Base-by-base conservation (phyloP, 1,140 invertebrate genomes). In the Trachymyrmex septentrionalis region DNA sequence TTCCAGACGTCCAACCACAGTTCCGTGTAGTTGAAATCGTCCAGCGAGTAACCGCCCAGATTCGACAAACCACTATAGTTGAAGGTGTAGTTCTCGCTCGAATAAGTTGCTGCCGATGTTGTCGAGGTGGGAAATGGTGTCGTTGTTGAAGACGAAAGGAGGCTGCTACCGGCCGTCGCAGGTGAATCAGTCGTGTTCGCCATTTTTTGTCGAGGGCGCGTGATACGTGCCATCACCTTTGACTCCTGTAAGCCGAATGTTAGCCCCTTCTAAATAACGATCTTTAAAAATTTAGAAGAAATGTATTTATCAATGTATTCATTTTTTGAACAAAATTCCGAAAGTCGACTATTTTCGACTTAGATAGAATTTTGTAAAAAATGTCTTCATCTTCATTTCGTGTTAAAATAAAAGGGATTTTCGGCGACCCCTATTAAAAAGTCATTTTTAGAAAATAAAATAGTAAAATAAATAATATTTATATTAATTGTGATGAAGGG, bases 61-160 rank as follows among this genome's bases (percentile, higher is more conserved):
- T 86, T 92, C 69, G 87, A 77, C 77, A 94, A 88, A 86, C 92
- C 92, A 61, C 82, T 95, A 86, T 94, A 95, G 88, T 95, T 95
- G 87, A 94, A 94, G 87, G 92, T 92, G 72, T 95, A 96, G 91
- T 94, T 94, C 92, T 96, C 94, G 92, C 93, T 95, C 89, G 94
- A 93, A 90, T 95, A 95, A 93, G 94, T 94, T 55, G 80, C 77
- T 91, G 95, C 93, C 92, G 95, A 92, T 69, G 92, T 92, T 73
- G 90, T 87, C 67, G 90, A 86, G 86, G 88, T 90, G 85, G 91
- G 88, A 75, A 95, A 94, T 87, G 93, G 89, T 71, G 92, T 93
- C 72, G 94, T 88, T 78, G 93, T 88, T 61, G 94, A 91, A 64
- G 91, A 92, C 80, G 92, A 93, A 85, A 94, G 89, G 87, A 94